Conservation (phyloP, 2,797 vertebrate genomes). For the Gymnodraco acuticeps region DNA sequence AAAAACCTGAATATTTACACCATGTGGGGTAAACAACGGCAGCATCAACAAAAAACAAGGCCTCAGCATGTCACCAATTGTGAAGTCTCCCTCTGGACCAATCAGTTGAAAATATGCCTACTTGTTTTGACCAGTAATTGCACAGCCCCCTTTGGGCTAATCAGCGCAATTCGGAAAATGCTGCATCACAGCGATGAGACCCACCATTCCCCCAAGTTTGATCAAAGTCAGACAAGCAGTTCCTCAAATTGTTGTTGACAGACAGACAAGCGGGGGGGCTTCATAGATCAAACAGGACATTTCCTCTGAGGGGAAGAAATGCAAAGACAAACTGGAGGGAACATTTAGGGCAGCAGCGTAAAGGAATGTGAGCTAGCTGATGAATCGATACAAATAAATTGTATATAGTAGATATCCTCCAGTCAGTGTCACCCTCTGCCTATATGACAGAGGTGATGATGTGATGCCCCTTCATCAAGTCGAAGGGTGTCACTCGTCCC, state of each 20-base stretch:
- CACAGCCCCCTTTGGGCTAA: conserved; percentile 42
- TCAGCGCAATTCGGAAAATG: conserved; percentile 42
- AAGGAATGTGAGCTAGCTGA: not conserved
- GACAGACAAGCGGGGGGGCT: not conserved
- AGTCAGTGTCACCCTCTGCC: conserved; percentile 21
- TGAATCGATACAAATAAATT: conserved; percentile 19
- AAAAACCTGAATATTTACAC: not conserved
- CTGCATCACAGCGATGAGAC: conserved; percentile 28
- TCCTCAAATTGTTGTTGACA: conserved; percentile 18
- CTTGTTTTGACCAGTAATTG: conserved; percentile 61
- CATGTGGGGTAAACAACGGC: conserved; percentile 14
- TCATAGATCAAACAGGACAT: conserved; percentile 34
- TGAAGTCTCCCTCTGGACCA: conserved; percentile 46
- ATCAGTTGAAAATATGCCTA: conserved; percentile 52
- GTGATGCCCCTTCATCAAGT: conserved; percentile 36
- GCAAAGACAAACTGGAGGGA: not conserved
- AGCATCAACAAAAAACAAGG: conserved; percentile 32
- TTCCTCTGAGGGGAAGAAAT: not conserved
- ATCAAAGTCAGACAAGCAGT: conserved; percentile 40
- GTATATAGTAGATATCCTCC: conserved; percentile 17
- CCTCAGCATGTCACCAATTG: conserved; percentile 42
- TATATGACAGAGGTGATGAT: conserved; percentile 49
- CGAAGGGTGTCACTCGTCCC: conserved; percentile 45
- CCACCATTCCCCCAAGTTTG: conserved; percentile 51
- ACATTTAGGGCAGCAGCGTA: not conserved